These are phyloP conservation scores for Rhopilema esculentum DNA, from an alignment of 30 jellyfish, hydroid and myxozoan genomes.

Conservation along the genomic window DNA sequence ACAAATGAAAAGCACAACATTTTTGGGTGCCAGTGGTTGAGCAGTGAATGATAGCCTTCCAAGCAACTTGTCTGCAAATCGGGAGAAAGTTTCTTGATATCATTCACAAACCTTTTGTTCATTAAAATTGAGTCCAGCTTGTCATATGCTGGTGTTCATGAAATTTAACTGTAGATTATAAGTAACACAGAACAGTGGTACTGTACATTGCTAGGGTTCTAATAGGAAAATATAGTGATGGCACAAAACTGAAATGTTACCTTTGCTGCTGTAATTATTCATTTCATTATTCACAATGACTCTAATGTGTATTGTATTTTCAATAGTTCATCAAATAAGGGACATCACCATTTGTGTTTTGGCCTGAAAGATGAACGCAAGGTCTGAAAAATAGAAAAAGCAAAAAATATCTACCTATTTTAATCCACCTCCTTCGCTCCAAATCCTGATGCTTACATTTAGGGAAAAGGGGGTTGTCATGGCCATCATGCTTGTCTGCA, in stretches of 20 bases:
- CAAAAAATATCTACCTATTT: slow-evolving; percentile 19
- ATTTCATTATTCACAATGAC: neutral
- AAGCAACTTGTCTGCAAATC: slow-evolving; percentile 44
- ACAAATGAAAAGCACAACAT: slow-evolving; percentile 14
- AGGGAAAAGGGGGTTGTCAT: slow-evolving; percentile 15
- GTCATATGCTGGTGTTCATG: slow-evolving; percentile 45
- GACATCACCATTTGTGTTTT: neutral
- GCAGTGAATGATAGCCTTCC: slow-evolving; percentile 39
- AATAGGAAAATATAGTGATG: neutral
- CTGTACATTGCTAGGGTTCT: neutral
- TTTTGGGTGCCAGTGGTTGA: slow-evolving; percentile 8
- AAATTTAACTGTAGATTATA: neutral
- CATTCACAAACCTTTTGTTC: slow-evolving; percentile 23
- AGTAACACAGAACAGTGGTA: neutral
- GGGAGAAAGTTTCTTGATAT: slow-evolving; percentile 14
- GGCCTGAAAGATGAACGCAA: neutral
- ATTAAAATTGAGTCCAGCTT: neutral
- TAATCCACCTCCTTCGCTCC: slow-evolving; percentile 49
- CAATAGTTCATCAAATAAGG: neutral
- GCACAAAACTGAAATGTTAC: neutral
- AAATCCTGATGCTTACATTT: slow-evolving; percentile 34
- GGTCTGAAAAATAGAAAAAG: neutral
- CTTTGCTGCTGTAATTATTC: neutral
- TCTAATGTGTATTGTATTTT: neutral
- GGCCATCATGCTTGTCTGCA: slow-evolving; percentile 41